These are phyloP conservation scores for Poecile atricapillus DNA, from an alignment of 2,113 vertebrate genomes.

Conservation along the genomic window DNA sequence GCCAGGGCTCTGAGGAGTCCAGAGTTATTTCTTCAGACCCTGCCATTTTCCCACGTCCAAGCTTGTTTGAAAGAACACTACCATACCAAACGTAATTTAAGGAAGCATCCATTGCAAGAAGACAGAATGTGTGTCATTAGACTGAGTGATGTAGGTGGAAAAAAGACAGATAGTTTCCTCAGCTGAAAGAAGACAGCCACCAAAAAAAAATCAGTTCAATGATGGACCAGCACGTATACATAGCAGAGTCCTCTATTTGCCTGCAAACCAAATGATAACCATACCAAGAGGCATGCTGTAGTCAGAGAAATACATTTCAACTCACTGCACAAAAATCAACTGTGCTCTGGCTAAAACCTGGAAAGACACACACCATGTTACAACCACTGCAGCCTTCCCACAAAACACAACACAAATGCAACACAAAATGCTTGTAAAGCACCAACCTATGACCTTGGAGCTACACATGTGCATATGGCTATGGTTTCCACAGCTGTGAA, in stretches of 20 bases:
- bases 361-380: background rate
- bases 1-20: background rate
- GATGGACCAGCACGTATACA: background rate
- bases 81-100: background rate
- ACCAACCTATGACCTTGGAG: background rate
- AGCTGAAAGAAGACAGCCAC: background rate
- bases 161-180: background rate
- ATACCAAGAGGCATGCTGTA: background rate
- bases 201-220: background rate
- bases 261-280: background rate
- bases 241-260: background rate
- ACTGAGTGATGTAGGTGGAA: background rate
- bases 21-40: background rate
- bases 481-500: background rate
- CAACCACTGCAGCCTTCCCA: background rate
- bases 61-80: background rate
- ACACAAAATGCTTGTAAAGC: background rate
- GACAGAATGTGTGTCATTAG: background rate
- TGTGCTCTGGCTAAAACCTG: background rate
- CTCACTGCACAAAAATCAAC: background rate
- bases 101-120: background rate
- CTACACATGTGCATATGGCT: rapidly evolving
- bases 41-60: background rate
- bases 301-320: background rate
- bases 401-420: background rate